A percentile compares a stretch with the other conserved stretches of the same genome.
Conservation (phyloP, 2,797 vertebrate genomes). For the Hemitrygon akajei region DNA sequence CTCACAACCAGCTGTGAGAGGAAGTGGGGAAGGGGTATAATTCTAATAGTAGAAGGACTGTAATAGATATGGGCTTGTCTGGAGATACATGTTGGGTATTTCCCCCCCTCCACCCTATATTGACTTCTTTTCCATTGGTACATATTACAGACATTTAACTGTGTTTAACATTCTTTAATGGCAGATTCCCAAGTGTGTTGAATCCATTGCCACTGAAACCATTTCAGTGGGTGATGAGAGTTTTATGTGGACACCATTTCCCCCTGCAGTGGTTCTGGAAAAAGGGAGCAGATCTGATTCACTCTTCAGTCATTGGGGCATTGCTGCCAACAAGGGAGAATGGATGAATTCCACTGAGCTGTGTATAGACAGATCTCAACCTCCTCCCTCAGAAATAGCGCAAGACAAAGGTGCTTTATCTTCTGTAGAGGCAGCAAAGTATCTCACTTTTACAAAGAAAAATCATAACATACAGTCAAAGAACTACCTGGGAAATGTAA, state of each 20-base stretch:
- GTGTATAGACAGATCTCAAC: not conserved
- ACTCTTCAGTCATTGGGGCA: too few relatives aligned
- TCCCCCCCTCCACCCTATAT: too few relatives aligned
- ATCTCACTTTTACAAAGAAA: not conserved
- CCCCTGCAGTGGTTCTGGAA: not conserved
- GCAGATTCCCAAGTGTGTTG: not conserved
- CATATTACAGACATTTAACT: not conserved
- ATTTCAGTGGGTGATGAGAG: not conserved
- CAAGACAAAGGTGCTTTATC: not conserved
- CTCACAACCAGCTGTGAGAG: not conserved
- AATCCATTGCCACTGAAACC: not conserved
- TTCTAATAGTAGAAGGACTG: not conserved
- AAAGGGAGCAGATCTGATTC: not conserved
- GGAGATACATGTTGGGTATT: not conserved
- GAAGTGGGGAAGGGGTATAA: not conserved
- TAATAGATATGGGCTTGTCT: not conserved
- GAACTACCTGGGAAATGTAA: not conserved
- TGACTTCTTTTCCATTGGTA: not conserved
- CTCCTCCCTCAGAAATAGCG: not conserved
- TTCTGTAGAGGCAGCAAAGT: not conserved
- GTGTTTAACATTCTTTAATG: not conserved
- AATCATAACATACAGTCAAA: not conserved
- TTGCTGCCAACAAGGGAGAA: not conserved
- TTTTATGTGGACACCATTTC: slow-evolving; percentile 28
- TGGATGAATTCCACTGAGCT: not conserved